Percentiles rank a stretch among this genome's conserved stretches.
These are phyloP conservation scores for Pseudorasbora parva DNA, from an alignment of 2,113 vertebrate species.

Conservation along the genomic window DNA sequence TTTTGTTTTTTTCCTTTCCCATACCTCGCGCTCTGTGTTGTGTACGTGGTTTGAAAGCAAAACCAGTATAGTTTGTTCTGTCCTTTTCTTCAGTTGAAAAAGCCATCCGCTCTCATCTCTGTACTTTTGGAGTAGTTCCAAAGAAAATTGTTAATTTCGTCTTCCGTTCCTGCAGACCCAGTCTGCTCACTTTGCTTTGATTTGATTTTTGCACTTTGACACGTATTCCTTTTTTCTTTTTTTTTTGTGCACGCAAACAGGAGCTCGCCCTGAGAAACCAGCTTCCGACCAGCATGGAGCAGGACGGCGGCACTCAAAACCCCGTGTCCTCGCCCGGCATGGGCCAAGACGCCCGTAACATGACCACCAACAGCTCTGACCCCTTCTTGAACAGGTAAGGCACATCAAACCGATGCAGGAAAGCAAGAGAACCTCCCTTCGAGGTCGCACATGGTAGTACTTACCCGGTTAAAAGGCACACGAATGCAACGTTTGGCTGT, in stretches of 20 bases:
- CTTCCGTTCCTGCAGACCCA: not conserved
- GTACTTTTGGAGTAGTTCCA: slow-evolving; percentile 13
- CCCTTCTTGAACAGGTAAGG: slow-evolving; percentile 98
- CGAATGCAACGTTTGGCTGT: not conserved
- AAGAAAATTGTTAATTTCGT: not conserved
- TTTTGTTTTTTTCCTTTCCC: not conserved
- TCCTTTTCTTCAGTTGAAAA: slow-evolving; percentile 8
- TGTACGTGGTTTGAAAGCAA: slow-evolving; percentile 14
- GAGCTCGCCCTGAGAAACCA: slow-evolving; percentile 96
- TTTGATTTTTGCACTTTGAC: not conserved
- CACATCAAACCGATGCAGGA: not conserved
- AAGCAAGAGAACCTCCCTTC: not conserved
- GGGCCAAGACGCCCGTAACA: slow-evolving; percentile 94
- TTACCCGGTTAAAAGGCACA: not conserved
- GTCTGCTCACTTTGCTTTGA: not conserved
- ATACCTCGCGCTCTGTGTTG: not conserved
- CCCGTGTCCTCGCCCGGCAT: slow-evolving; percentile 92
- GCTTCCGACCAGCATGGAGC: slow-evolving; percentile 91
- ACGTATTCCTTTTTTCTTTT: slow-evolving; percentile 1
- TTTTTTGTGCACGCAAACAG: slow-evolving; percentile 69
- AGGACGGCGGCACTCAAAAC: slow-evolving; percentile 88
- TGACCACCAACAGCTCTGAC: slow-evolving; percentile 98
- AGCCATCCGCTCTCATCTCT: not conserved
- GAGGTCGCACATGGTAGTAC: not conserved
- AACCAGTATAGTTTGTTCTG: slow-evolving; percentile 54